Evolutionary conservation across 2,113 vertebrate species (phyloP).

Genomic region (Alethe diademata): DNA sequence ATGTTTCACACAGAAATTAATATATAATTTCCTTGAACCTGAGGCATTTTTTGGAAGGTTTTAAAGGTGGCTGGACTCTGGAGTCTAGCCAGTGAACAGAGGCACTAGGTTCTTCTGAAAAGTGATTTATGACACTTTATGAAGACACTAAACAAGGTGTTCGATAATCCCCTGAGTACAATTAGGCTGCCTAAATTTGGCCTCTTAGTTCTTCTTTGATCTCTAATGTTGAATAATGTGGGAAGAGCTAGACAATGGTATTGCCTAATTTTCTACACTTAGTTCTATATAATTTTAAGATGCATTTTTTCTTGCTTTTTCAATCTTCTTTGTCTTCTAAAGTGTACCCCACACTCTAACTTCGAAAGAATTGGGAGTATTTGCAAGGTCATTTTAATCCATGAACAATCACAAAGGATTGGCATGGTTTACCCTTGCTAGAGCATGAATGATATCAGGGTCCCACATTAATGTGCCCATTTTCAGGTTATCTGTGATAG

Average conservation of each 20-base stretch:
- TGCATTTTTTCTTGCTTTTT: background rate
- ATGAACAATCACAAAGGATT: background rate
- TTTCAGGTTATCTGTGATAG: background rate
- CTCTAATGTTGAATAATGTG: background rate
- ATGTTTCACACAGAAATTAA: background rate
- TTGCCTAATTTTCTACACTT: background rate
- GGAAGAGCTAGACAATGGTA: background rate
- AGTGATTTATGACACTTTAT: background rate
- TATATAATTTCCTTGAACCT: background rate
- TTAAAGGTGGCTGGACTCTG: background rate
- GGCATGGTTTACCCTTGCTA: background rate
- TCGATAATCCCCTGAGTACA: background rate
- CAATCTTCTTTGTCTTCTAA: background rate
- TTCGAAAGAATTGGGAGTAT: background rate
- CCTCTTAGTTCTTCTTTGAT: background rate
- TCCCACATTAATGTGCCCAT: background rate
- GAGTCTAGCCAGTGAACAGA: background rate
- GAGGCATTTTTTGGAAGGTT: background rate
- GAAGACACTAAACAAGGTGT: background rate
- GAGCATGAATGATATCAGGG: background rate
- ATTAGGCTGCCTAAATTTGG: background rate
- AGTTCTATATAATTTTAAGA: background rate
- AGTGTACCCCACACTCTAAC: background rate
- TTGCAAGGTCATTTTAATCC: background rate
- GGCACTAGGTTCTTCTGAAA: slow-evolving; percentile 3